A percentile compares a stretch with the other conserved stretches of the same genome.
Evolutionary conservation across 2,888 invertebrate genomes (phyloP).

Genomic region (Parnassius mnemosyne): DNA sequence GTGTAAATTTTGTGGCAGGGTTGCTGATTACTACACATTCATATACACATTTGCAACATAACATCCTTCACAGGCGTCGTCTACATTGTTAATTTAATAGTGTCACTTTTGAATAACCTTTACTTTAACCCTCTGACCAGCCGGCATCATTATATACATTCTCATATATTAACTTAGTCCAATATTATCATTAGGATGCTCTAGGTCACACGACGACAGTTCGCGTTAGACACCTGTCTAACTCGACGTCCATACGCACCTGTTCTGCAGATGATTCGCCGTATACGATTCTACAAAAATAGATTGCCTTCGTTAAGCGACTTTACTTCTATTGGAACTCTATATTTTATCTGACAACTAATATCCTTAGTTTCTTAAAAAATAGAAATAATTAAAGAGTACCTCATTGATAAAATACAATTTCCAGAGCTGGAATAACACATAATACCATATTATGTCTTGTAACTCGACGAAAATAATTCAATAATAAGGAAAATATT

Average conservation of each 20-base stretch:
- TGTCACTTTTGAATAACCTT: conserved; percentile 18
- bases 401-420: too few relatives aligned
- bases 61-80: not conserved
- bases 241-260: conserved; percentile 43
- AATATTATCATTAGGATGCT: conserved; percentile 30
- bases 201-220: conserved; percentile 25
- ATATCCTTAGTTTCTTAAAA: too few relatives aligned
- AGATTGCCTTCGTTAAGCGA: conserved; percentile 36
- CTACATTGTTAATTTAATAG: conserved; percentile 5
- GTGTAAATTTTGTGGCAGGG: not conserved
- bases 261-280: conserved; percentile 51
- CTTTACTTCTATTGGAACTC: conserved; percentile 5
- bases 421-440: too few relatives aligned
- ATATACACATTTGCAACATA: not conserved
- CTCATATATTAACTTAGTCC: conserved; percentile 24
- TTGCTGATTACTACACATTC: conserved; percentile 5
- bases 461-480: not conserved
- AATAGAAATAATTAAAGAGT: too few relatives aligned
- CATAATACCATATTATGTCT: not conserved
- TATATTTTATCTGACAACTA: not conserved
- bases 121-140: not conserved
- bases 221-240: conserved; percentile 73
- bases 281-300: conserved; percentile 42
- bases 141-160: conserved; percentile 9
- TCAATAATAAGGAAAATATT: conserved; percentile 10